Evolutionary conservation across 2,113 vertebrate species (phyloP).

Genomic region (Stigmatopora argus): DNA sequence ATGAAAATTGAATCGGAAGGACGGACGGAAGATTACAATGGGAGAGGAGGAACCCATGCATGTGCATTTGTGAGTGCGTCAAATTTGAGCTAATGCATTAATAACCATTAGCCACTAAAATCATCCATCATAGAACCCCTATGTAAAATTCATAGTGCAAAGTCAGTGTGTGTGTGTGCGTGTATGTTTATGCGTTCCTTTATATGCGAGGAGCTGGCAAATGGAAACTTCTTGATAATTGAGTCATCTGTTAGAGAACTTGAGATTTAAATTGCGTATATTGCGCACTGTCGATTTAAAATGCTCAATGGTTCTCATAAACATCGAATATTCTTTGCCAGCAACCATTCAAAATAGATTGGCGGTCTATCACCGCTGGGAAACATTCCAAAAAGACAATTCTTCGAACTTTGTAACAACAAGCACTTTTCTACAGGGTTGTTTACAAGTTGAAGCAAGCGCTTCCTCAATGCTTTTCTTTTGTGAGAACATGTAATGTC

Average conservation of each 20-base stretch:
- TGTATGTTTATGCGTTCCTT: conserved; percentile 2
- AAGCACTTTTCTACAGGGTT: not conserved
- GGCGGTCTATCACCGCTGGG: too few species aligned
- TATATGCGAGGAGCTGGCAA: too few species aligned
- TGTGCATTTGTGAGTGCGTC: conserved; percentile 7
- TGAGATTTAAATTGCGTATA: too few species aligned
- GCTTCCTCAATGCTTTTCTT: not conserved
- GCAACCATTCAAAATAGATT: too few species aligned
- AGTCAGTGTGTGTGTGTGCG: conserved; percentile 22
- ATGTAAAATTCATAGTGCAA: conserved; percentile 51
- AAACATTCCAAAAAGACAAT: too few species aligned
- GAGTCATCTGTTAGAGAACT: too few species aligned
- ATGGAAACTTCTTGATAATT: too few species aligned
- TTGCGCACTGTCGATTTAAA: too few species aligned
- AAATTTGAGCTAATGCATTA: conserved; percentile 64
- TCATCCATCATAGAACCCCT: conserved; percentile 61
- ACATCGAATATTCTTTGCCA: too few species aligned
- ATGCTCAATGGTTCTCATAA: too few species aligned
- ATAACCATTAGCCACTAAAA: conserved; percentile 56
- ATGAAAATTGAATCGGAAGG: conserved; percentile 56
- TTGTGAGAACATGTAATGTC: not conserved
- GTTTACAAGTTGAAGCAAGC: not conserved
- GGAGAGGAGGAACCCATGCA: conserved; percentile 4
- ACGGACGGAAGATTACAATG: conserved; percentile 26
- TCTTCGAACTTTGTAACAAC: not conserved